Conservation (phyloP, 1,140 invertebrate genomes). For the Ostrea denselamellosa region DNA sequence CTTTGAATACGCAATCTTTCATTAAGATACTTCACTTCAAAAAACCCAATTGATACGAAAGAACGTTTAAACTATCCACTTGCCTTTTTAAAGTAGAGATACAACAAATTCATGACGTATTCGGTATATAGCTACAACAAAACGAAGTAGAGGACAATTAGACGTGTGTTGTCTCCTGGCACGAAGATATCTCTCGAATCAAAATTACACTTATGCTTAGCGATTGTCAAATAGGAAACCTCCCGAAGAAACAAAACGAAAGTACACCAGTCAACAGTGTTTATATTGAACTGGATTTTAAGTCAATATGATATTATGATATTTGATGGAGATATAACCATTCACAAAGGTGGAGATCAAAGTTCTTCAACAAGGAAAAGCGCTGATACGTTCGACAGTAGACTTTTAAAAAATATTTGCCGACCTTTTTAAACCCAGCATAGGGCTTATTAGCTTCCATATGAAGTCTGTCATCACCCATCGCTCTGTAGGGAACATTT, state of each 20-base stretch:
- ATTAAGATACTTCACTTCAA: background rate
- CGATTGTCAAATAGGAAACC: background rate
- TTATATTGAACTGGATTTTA: background rate
- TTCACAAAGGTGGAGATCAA: no score
- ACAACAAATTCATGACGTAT: background rate
- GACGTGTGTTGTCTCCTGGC: background rate
- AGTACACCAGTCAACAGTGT: background rate
- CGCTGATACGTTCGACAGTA: no score
- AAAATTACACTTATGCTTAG: background rate
- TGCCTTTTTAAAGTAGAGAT: background rate
- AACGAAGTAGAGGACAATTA: background rate
- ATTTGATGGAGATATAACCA: no score
- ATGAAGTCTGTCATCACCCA: no score
- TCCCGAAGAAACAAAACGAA: no score
- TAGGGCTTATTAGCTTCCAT: no score
- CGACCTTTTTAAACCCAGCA: no score
- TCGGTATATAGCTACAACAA: background rate
- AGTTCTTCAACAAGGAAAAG: no score
- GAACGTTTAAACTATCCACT: background rate
- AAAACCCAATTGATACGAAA: constrained; percentile 12
- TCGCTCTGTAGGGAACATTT: no score
- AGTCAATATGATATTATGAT: no score
- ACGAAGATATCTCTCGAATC: background rate
- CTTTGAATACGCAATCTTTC: background rate
- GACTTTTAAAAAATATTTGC: no score